Evolutionary conservation across 2,113 vertebrate species (phyloP).

Genomic region (Megalops atlanticus): DNA sequence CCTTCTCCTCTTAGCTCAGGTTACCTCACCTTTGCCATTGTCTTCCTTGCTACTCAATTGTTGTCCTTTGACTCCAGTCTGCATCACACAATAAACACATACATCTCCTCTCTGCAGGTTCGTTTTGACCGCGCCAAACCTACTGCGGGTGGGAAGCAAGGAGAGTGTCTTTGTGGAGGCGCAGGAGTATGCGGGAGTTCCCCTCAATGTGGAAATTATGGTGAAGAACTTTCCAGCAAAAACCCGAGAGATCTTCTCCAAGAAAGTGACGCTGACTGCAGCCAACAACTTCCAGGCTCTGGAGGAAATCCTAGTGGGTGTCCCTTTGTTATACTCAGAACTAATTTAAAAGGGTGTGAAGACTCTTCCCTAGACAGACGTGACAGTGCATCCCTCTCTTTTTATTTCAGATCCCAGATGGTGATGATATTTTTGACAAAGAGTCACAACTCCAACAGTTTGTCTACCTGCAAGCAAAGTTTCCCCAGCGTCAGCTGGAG

Average conservation of each 20-base stretch:
- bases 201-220: conserved; percentile 32
- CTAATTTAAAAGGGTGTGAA: too few species aligned
- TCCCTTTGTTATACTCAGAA: too few species aligned
- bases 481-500: conserved; percentile 52
- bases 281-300: conserved; percentile 46
- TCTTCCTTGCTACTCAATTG: too few species aligned
- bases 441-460: conserved; percentile 56
- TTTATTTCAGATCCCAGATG: conserved; percentile 47
- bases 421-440: conserved; percentile 33
- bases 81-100: too few species aligned
- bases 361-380: too few species aligned
- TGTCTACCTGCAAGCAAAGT: conserved; percentile 58
- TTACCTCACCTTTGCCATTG: too few species aligned
- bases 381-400: neutral
- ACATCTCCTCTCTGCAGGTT: conserved; percentile 43
- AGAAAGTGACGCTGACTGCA: conserved; percentile 40
- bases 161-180: conserved; percentile 71
- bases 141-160: conserved; percentile 61
- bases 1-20: too few species aligned
- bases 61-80: too few species aligned
- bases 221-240: conserved; percentile 61
- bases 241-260: neutral
- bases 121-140: conserved; percentile 66
- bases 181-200: conserved; percentile 49
- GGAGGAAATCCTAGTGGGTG: conserved; percentile 38